Conservation (phyloP, 2,113 vertebrate species). For the Megalops atlanticus region DNA sequence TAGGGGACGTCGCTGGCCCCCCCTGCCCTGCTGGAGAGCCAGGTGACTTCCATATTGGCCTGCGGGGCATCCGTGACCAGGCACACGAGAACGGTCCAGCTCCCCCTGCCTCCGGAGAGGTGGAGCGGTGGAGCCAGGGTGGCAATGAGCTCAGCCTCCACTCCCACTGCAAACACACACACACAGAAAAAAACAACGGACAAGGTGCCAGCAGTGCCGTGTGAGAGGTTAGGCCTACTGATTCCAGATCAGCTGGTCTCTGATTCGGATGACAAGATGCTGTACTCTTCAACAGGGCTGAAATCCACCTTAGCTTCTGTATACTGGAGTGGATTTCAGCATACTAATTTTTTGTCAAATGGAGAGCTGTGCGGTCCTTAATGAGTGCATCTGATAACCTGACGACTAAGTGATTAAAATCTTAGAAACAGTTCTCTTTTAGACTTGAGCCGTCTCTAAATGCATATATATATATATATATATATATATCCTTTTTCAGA, state of each 20-base stretch:
- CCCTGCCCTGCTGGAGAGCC: slow-evolving; percentile 51
- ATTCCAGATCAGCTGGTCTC: not conserved
- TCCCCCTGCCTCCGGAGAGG: slow-evolving; percentile 57
- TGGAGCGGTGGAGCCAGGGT: slow-evolving; percentile 64
- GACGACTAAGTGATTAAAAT: too few relatives aligned
- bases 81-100: slow-evolving; percentile 71
- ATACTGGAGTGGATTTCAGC: not conserved
- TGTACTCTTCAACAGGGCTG: too few relatives aligned
- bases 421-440: too few relatives aligned
- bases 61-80: slow-evolving; percentile 64
- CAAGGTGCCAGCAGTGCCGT: not conserved
- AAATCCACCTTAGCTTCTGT: too few relatives aligned
- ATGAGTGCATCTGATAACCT: too few relatives aligned
- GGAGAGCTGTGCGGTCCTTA: too few relatives aligned
- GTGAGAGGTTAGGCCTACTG: not conserved
- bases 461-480: not conserved
- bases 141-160: slow-evolving; percentile 48
- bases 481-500: not conserved
- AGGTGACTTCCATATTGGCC: slow-evolving; percentile 61
- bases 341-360: too few relatives aligned
- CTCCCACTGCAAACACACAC: slow-evolving; percentile 38
- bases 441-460: too few relatives aligned
- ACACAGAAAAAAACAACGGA: not conserved
- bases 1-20: slow-evolving; percentile 23
- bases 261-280: too few relatives aligned